These are phyloP conservation scores for Zenarchopterus dispar DNA, from an alignment of 2,797 vertebrate genomes.

Conservation along the genomic window DNA sequence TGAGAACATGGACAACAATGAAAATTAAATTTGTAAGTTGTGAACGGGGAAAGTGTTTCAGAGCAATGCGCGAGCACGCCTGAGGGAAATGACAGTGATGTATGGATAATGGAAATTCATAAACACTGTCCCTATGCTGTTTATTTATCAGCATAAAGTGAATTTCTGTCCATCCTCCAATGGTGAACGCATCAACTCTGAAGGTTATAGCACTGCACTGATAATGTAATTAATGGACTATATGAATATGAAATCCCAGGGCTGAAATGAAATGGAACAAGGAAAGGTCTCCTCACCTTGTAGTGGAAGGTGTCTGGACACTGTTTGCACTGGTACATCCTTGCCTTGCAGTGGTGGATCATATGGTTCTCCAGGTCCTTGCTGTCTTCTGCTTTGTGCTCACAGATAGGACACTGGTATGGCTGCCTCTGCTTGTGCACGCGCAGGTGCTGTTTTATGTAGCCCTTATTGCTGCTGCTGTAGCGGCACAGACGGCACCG, in stretches of 20 bases:
- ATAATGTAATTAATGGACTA: background rate
- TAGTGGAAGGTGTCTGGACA: constrained; percentile 92
- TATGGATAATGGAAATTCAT: no score
- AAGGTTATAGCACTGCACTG: no score
- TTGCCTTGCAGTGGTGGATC: constrained; percentile 95
- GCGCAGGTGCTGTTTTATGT: constrained; percentile 95
- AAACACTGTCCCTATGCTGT: no score
- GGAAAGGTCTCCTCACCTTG: constrained; percentile 83
- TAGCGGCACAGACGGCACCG: constrained; percentile 94
- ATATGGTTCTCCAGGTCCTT: constrained; percentile 94
- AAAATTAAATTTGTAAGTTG: no score
- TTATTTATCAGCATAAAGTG: no score
- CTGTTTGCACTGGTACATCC: constrained; percentile 92
- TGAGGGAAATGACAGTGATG: no score
- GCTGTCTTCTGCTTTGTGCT: constrained; percentile 91
- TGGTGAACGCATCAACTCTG: no score
- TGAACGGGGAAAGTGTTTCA: no score
- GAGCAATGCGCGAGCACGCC: no score
- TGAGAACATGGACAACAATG: no score
- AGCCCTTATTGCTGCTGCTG: constrained; percentile 94
- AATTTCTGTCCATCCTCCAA: no score
- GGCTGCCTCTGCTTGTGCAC: constrained; percentile 94
- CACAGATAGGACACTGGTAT: constrained; percentile 97
- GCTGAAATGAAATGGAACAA: background rate
- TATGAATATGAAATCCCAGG: background rate